These are phyloP conservation scores for Lasioglossum villosulum DNA, from an alignment of 2,888 invertebrate genomes.

Conservation along the genomic window DNA sequence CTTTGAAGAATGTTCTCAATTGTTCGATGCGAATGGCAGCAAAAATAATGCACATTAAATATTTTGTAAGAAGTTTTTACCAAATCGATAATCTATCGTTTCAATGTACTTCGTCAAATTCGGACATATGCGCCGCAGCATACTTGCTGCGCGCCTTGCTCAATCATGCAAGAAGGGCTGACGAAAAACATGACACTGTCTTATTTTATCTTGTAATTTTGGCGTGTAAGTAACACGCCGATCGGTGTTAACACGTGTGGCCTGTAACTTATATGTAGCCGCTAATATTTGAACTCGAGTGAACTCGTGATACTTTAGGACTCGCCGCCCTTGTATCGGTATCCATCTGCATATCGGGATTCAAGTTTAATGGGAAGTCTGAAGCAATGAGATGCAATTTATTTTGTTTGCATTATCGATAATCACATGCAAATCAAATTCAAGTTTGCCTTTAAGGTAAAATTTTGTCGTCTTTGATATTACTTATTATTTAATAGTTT, in stretches of 20 bases:
- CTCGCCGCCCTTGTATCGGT: conserved; percentile 9
- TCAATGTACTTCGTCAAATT: neutral
- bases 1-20: neutral
- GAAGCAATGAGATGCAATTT: neutral
- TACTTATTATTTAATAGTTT: neutral
- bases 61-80: neutral
- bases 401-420: neutral
- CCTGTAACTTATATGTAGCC: conserved; percentile 46
- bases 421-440: neutral
- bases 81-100: neutral
- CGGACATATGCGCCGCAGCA: neutral
- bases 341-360: conserved; percentile 20
- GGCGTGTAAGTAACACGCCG: conserved; percentile 64
- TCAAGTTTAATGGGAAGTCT: neutral
- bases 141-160: neutral
- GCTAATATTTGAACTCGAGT: conserved; percentile 62
- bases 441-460: neutral
- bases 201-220: conserved; percentile 54
- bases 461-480: neutral
- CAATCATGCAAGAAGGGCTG: neutral
- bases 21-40: neutral
- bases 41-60: neutral
- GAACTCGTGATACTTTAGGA: conserved; percentile 48
- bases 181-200: conserved; percentile 19
- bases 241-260: conserved; percentile 67